Conservation (phyloP, 2,888 invertebrate genomes). For the Nomada flava region DNA sequence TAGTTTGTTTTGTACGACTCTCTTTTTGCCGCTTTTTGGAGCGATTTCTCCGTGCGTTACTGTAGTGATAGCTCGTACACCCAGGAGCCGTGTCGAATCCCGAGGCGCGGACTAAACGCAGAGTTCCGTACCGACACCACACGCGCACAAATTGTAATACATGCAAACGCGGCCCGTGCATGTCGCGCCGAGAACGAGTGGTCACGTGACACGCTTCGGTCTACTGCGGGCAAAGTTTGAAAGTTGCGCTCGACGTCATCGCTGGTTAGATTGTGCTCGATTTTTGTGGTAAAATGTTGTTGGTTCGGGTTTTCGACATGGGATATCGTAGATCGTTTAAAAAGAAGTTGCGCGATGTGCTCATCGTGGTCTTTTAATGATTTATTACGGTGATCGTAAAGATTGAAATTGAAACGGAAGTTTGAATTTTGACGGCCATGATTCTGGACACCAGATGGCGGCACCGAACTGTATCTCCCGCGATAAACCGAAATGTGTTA, state of each 20-base stretch:
- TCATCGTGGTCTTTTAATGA: too few species aligned
- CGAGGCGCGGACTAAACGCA: slow-evolving; percentile 67
- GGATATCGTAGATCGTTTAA: not conserved
- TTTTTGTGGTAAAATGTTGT: not conserved
- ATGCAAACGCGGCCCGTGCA: slow-evolving; percentile 59
- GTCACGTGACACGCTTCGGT: slow-evolving; percentile 65
- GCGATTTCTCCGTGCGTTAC: slow-evolving; percentile 47
- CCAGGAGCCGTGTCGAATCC: slow-evolving; percentile 63
- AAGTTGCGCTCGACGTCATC: slow-evolving; percentile 15
- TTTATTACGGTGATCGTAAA: not conserved
- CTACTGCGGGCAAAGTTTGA: slow-evolving; percentile 26
- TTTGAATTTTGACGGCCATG: not conserved
- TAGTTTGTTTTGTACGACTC: not conserved
- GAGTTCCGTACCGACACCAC: slow-evolving; percentile 58
- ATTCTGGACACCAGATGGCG: slow-evolving; percentile 45
- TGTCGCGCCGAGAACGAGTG: slow-evolving; percentile 49
- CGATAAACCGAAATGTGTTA: slow-evolving; percentile 27
- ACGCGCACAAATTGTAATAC: slow-evolving; percentile 60
- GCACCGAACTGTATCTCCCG: slow-evolving; percentile 11
- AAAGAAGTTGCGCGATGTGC: not conserved
- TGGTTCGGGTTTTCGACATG: not conserved
- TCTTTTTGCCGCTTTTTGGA: not conserved
- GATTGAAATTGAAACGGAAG: too few species aligned
- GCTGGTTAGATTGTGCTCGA: not conserved
- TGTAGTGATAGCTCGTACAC: slow-evolving; percentile 39